Conservation (phyloP, 2,113 vertebrate genomes). For the Meriones unguiculatus region DNA sequence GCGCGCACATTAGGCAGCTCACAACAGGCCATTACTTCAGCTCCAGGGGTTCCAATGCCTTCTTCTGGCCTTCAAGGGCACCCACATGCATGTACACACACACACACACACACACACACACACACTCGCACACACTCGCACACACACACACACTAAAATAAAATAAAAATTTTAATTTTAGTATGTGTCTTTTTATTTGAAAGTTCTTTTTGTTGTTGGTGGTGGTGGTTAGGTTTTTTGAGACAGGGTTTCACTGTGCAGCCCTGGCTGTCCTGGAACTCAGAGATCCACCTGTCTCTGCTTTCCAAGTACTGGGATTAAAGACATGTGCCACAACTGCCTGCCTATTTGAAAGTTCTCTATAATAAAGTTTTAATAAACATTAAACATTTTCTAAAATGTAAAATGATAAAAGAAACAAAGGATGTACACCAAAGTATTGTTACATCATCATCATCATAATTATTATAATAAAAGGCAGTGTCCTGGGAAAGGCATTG, state of each 20-base stretch:
- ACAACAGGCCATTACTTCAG: too few relatives aligned
- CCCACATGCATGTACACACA: background rate
- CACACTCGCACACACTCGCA: background rate
- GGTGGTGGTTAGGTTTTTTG: background rate
- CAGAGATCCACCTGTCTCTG: background rate
- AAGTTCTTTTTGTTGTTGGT: background rate
- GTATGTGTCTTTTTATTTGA: background rate
- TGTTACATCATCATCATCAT: background rate
- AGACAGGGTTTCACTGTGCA: background rate
- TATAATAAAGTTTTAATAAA: background rate
- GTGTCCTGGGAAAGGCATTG: slow-evolving; percentile 89
- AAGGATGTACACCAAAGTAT: background rate
- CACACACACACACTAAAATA: background rate
- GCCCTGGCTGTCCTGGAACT: background rate
- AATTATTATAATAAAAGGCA: slow-evolving; percentile 82
- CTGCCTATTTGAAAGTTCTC: background rate
- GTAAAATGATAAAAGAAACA: background rate
- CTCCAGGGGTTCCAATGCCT: background rate
- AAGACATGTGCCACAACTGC: background rate
- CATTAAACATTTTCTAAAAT: background rate
- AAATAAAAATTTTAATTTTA: background rate
- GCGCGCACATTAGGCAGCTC: background rate
- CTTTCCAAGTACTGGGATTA: background rate
- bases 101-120: background rate
- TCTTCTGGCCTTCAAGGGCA: background rate